These are phyloP conservation scores for Crotophaga sulcirostris DNA, from an alignment of 2,113 vertebrate genomes.

Conservation along the genomic window DNA sequence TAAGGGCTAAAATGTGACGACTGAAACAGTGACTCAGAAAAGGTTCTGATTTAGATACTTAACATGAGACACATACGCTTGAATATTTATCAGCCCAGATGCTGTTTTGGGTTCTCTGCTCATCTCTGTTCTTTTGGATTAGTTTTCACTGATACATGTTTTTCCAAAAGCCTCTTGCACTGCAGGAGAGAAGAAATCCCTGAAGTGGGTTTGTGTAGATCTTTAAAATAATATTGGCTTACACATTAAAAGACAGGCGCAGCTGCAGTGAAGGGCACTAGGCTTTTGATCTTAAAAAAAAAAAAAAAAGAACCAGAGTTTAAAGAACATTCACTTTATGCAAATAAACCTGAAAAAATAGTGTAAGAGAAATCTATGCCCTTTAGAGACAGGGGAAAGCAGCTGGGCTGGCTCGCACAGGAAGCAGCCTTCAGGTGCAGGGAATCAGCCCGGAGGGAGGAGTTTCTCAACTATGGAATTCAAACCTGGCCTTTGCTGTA, in stretches of 20 bases:
- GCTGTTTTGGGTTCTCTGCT: not conserved
- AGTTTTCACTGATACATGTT: not conserved
- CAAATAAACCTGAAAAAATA: constrained; percentile 22
- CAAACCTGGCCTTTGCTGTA: not conserved
- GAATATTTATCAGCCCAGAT: not conserved
- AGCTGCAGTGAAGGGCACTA: not conserved
- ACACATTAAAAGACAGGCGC: not conserved
- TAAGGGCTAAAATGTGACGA: not conserved
- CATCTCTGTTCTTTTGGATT: not conserved
- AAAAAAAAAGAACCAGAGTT: not conserved
- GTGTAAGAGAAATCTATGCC: not conserved
- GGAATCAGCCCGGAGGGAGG: not conserved
- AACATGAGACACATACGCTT: not conserved
- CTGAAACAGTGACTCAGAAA: not conserved
- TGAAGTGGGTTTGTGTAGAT: not conserved
- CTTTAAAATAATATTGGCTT: constrained; percentile 5
- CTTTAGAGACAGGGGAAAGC: not conserved
- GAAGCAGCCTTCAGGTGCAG: constrained; percentile 30
- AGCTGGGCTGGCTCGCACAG: not conserved
- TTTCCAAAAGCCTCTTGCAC: not conserved
- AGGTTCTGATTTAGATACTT: not conserved
- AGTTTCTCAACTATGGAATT: not conserved
- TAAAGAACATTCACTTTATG: constrained; percentile 1
- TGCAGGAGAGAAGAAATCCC: not conserved
- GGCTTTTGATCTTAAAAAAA: not conserved